Base-by-base conservation (phyloP, 2,113 vertebrate species). In the Girardinichthys multiradiatus region DNA sequence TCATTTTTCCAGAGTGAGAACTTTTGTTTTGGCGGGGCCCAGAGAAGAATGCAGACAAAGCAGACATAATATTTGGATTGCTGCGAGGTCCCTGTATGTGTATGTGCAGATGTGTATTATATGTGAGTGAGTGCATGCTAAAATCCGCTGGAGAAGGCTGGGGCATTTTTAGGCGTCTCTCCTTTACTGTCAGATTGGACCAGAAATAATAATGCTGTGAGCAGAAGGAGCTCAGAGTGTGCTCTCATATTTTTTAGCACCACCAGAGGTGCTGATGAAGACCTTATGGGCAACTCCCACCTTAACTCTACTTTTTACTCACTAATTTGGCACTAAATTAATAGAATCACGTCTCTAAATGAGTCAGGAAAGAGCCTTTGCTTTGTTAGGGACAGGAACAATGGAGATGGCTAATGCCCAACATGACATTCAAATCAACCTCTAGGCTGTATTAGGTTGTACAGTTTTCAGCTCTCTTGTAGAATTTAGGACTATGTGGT, bases 21-120 rank as follows among this genome's bases (percentile, higher is more conserved):
- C 87, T 91, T 91, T 94, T 94, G 92, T 94, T 95, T 95, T 94
- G 93, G 93, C 91, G 88, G 90, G 17, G 91, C 77, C 85, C 60
- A 59, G 79, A 87, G 85, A 92, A 92, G 92, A 93, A 94, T 94
- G 91, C 91, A 90, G 91, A 90, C 86, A 90, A 92, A 93, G 91
- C 93, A 94, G 93, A 94, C 94, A 95, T 94, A 94, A 95, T 95
- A 95, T 94, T 94, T 94, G 92, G 92, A 94, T 94, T 94, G 89
- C 90, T 93, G 86, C 85, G 74, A 93, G 92, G 90, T 82, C 86
- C 82, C 24, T 39, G 66, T 39, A 64, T 83, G 74, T 78, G 79
- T 77, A 9, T 76, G 75, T 78, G 70, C 21, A 17, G 8, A 31
- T 72, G 66, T 70, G 39, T 58, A 42, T 60, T 57, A 29, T 64